Evolutionary conservation across 1,140 invertebrate genomes (phyloP).

Genomic region (Delia radicum): DNA sequence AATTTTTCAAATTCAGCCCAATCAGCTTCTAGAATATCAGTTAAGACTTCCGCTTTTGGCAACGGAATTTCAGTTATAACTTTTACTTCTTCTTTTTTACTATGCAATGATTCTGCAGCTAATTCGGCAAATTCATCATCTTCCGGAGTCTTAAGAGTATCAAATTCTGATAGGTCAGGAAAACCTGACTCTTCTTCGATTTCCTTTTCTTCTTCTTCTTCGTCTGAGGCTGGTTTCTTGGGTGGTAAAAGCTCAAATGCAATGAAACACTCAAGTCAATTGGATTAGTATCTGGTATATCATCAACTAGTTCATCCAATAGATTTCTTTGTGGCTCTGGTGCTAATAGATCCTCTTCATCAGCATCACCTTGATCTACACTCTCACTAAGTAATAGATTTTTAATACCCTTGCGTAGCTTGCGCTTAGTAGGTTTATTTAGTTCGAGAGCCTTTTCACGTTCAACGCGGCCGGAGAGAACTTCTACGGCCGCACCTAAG

Average conservation of each 20-base stretch:
- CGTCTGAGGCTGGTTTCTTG: conserved; percentile 38
- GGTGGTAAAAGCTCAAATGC: conserved; percentile 60
- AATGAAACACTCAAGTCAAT: conserved; percentile 66
- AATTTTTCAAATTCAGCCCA: conserved; percentile 65
- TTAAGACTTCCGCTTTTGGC: conserved; percentile 37
- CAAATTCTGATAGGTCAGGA: conserved; percentile 57
- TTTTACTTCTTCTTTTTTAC: conserved; percentile 58
- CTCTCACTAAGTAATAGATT: conserved; percentile 71
- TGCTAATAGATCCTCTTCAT: conserved; percentile 44
- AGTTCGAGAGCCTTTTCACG: conserved; percentile 60
- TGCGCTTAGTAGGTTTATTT: conserved; percentile 61
- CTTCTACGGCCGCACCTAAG: conserved; percentile 80
- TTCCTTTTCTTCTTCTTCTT: conserved; percentile 28
- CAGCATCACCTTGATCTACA: conserved; percentile 57
- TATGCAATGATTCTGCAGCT: conserved; percentile 70
- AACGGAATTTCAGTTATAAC: conserved; percentile 40
- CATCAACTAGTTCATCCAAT: conserved; percentile 70
- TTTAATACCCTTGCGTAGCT: conserved; percentile 63
- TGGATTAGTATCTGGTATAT: conserved; percentile 61
- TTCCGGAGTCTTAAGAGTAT: conserved; percentile 58
- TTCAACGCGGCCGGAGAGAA: conserved; percentile 78
- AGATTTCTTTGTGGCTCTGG: conserved; percentile 62
- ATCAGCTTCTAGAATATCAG: conserved; percentile 57
- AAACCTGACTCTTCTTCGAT: conserved; percentile 17
- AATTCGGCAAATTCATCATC: conserved; percentile 75